Base-by-base conservation (phyloP, 2,113 vertebrate genomes). In the Sturnus vulgaris region DNA sequence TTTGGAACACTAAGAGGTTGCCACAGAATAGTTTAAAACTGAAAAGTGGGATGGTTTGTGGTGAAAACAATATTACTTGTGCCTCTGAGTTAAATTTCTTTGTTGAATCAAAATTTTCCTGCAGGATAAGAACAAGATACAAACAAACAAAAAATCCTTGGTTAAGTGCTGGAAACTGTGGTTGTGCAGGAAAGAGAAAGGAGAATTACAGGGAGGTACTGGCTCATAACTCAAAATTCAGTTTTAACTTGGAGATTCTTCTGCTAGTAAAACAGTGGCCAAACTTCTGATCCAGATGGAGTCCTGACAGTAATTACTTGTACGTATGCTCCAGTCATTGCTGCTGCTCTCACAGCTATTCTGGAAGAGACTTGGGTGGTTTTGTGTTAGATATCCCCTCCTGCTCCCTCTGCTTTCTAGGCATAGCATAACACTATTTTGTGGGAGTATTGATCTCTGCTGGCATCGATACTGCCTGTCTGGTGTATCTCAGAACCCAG, bases 381-480 rank as follows among this genome's bases (percentile, higher is more conserved):
- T 96, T 90, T 84, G 65, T 92, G 95, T 90, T 95, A 68, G 76
- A 18, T 69, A 86, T 96, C 94, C 95, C 42, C 97, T 96, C 88
- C 73, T 97, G 94, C 89, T 97, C 92, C 94, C 95, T 98, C 94
- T 97, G 95, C 96, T 97, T 98, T 97, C 76, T 97, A 96, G 55
- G 96, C 97, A 97, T 65, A 96, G 96, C 96, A 95, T 85, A 95
- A 71, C 92, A 65, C 77, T 91, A 8, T 89, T 72, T 64, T 94
- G 97, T 97, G 94, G 95, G 97, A 97, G 94, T 95, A 93, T 93
- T 92, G 86, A 76, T 96, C 91, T 90, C 81, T 77, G 49, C 90
- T 97, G 95, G 94, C 91, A 91, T 87, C 72, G 9, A 72, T 78
- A 42, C 61, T 84, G 94, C 84, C 81, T 39, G 86, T 77, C 95